Conservation (phyloP, 1,140 invertebrate genomes). For the Catajapyx aquilonaris region DNA sequence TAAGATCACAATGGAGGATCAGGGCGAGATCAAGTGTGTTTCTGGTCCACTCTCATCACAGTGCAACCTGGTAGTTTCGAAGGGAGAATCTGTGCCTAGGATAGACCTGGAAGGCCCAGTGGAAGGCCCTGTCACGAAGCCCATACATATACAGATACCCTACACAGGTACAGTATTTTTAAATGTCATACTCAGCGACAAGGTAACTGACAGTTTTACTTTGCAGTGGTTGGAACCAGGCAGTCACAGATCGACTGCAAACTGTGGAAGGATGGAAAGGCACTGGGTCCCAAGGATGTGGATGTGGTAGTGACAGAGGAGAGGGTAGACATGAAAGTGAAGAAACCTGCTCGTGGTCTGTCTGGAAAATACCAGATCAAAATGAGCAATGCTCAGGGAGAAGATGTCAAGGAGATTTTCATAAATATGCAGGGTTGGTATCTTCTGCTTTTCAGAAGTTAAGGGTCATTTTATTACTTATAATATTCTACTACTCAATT, state of each 20-base stretch:
- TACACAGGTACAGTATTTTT: conserved; percentile 47
- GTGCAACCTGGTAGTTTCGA: conserved; percentile 61
- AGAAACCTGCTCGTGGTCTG: conserved; percentile 60
- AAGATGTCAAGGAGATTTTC: conserved; percentile 58
- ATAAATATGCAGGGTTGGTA: conserved; percentile 58
- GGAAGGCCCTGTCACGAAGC: conserved; percentile 53
- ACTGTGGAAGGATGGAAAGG: conserved; percentile 68
- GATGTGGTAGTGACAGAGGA: conserved; percentile 76
- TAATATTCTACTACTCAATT: too few relatives aligned
- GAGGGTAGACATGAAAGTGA: conserved; percentile 71
- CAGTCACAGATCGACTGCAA: conserved; percentile 72
- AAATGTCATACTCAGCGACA: background rate
- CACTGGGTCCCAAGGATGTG: conserved; percentile 62
- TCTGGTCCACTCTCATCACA: conserved; percentile 55
- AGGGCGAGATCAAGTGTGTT: conserved; percentile 65
- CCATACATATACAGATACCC: conserved; percentile 68
- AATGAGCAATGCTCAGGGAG: conserved; percentile 66
- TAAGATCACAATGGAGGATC: conserved; percentile 52
- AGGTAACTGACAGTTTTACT: conserved; percentile 7
- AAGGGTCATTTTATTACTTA: too few relatives aligned
- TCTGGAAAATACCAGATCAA: conserved; percentile 71
- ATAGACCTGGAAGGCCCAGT: conserved; percentile 61
- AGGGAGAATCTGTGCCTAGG: conserved; percentile 59
- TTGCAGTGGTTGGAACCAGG: conserved; percentile 59
- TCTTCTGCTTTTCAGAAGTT: background rate